Conservation (phyloP, 2,113 vertebrate genomes). For the Psephotus haematonotus region DNA sequence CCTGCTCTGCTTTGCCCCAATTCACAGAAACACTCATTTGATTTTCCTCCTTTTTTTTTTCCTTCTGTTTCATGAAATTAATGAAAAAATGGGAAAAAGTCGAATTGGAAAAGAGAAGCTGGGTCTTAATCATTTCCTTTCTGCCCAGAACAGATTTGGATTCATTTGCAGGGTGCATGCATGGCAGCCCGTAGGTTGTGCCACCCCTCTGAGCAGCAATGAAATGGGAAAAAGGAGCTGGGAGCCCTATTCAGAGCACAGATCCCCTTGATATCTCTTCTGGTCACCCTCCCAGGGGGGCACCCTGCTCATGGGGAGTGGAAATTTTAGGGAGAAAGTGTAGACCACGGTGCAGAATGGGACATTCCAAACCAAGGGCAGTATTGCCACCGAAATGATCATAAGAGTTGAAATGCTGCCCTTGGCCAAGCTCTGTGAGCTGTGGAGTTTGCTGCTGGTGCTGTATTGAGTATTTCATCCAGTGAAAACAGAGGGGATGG, state of each 20-base stretch:
- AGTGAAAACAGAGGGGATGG: background rate
- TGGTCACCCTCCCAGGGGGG: background rate
- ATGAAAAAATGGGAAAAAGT: background rate
- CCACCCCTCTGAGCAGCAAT: background rate
- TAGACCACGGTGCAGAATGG: background rate
- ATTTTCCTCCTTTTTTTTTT: too few relatives aligned
- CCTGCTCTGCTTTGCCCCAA: conserved; percentile 42
- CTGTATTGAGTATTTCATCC: background rate
- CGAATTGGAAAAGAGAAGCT: background rate
- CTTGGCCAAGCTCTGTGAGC: background rate
- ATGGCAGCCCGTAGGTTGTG: background rate
- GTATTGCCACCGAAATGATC: background rate
- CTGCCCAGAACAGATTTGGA: background rate
- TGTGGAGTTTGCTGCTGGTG: background rate
- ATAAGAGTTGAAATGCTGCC: background rate
- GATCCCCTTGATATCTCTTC: background rate
- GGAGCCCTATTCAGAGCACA: background rate
- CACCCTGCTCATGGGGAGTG: rapidly evolving
- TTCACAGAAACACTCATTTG: background rate
- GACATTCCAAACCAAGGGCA: background rate
- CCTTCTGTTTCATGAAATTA: background rate
- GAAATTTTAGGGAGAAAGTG: background rate
- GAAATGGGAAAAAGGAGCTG: background rate
- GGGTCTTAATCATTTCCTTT: background rate
- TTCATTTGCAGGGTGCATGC: rapidly evolving